These are phyloP conservation scores for Hipposideros larvatus DNA, from an alignment of 2,797 vertebrate species.

Conservation along the genomic window DNA sequence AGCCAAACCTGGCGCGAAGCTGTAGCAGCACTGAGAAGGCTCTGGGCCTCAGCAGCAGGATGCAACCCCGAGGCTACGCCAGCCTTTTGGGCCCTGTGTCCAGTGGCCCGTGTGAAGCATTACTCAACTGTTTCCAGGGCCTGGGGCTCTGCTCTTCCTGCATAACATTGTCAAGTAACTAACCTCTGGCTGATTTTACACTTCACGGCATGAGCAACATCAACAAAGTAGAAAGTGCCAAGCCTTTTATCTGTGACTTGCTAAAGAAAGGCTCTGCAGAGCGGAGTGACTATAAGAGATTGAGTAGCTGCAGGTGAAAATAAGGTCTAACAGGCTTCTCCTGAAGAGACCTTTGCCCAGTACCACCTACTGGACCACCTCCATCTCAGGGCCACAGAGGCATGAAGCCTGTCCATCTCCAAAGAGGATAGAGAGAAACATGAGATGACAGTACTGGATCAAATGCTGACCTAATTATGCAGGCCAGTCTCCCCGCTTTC, in stretches of 20 bases:
- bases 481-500: no score
- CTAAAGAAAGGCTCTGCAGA: neutral
- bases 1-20: neutral
- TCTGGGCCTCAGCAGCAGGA: neutral
- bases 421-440: neutral
- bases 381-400: neutral
- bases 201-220: neutral
- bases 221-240: neutral
- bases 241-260: neutral
- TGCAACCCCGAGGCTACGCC: neutral
- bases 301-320: neutral
- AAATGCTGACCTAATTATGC: neutral
- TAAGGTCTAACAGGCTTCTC: neutral
- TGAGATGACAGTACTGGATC: no score
- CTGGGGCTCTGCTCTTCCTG: neutral
- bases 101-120: neutral
- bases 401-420: neutral
- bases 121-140: neutral
- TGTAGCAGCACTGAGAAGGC: rapidly evolving
- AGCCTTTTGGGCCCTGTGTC: neutral
- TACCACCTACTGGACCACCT: neutral
- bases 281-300: neutral
- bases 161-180: neutral
- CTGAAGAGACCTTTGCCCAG: neutral
- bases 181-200: neutral